A percentile compares a stretch with the other conserved stretches of the same genome.
Conservation (phyloP, 2,797 vertebrate species). For the Sphenodon punctatus region DNA sequence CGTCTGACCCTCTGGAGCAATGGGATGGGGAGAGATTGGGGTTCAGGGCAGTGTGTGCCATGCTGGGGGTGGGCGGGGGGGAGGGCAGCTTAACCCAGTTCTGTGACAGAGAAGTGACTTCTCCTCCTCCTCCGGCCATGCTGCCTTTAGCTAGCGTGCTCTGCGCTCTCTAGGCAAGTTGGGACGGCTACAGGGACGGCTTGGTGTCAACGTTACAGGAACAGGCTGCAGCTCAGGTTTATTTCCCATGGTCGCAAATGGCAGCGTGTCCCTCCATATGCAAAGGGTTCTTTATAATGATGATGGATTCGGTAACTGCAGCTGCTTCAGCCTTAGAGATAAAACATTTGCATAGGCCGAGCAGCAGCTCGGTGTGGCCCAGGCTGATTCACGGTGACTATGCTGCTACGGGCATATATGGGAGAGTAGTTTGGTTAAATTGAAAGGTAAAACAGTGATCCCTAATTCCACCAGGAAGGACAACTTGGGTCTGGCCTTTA, state of each 20-base stretch:
- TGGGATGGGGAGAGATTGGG: background rate
- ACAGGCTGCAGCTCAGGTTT: background rate
- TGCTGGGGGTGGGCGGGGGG: too few relatives aligned
- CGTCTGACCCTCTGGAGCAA: too few relatives aligned
- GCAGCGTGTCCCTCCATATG: background rate
- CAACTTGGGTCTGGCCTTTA: too few relatives aligned
- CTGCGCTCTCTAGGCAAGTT: background rate
- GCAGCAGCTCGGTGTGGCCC: background rate
- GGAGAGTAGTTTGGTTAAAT: too few relatives aligned
- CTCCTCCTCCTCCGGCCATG: background rate
- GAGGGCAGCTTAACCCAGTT: too few relatives aligned
- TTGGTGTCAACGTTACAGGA: conserved; percentile 6
- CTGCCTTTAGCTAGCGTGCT: background rate
- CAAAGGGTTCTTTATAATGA: conserved; percentile 15
- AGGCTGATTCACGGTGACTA: background rate
- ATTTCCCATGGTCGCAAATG: conserved; percentile 16
- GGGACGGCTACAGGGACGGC: background rate
- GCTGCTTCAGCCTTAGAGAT: background rate
- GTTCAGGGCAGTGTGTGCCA: background rate
- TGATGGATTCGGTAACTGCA: accelerated
- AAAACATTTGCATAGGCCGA: background rate
- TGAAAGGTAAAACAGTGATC: too few relatives aligned
- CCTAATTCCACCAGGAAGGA: too few relatives aligned
- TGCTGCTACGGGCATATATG: too few relatives aligned
- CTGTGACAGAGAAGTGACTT: background rate